Evolutionary conservation across 2,888 invertebrate genomes (phyloP), one percentile per base, ranked within the genome.

Genomic region (Megaustenia siamemsis): DNA sequence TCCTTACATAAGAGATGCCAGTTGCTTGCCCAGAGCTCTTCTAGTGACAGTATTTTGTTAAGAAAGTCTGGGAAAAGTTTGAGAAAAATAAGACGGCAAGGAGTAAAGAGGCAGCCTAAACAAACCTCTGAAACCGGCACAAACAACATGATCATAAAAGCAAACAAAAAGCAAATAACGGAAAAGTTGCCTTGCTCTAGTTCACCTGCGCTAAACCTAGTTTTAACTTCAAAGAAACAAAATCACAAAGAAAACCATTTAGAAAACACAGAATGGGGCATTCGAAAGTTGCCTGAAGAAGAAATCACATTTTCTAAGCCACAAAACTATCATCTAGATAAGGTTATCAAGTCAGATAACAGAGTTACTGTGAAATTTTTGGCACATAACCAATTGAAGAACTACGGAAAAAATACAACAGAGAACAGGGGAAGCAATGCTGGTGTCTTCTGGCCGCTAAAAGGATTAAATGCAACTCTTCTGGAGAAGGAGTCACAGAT

Each of bases 401-500:
- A 18, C 15, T 43, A 28, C 60, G n/a, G 18, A 4, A 56, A 38
- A 6, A n/a, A 6, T 43, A 49, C 15, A 49, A 8, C 49, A 40
- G n/a, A 77, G 4, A 3, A 38, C 1, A 56, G 28, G 40, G 0
- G n/a, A 6, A 5, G 0, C 10, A 21, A 12, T n/a, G 60, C 10
- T 38, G 1, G 12, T 2, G n/a, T 6, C 8, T 12, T n/a, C 8
- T 38, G n/a, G 10, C 56, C 24, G 0, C 24, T 60, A 24, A 77
- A 77, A 32, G 76, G 76, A 6, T 32, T 77, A 10, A 77, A 77
- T 53, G 76, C 56, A 56, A 77, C 76, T 3, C 56, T 77, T 18
- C 38, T 77, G 24, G 76, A 77, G 24, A 77, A 77, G 60, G 76
- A 77, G n/a, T 77, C 76, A 5, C 56, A 60, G 40, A 56, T 60